Evolutionary conservation across 2,113 vertebrate species (phyloP).

Genomic region (Solea senegalensis): DNA sequence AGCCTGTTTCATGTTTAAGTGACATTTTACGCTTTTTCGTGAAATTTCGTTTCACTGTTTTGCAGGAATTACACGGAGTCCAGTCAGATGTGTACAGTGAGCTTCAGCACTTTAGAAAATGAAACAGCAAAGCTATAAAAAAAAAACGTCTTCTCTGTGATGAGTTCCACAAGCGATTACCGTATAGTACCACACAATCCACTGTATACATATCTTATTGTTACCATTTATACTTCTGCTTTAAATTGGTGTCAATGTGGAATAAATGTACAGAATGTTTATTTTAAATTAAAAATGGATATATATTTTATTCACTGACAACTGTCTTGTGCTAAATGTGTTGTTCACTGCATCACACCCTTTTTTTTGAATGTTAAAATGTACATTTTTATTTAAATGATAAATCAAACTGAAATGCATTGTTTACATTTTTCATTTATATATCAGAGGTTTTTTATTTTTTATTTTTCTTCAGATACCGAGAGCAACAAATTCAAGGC

Average conservation of each 20-base stretch:
- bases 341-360: background rate
- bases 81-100: conserved; percentile 82
- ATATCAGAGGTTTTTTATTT: background rate
- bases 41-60: conserved; percentile 33
- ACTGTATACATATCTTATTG: background rate
- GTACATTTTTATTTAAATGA: conserved; percentile 32
- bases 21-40: background rate
- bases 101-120: conserved; percentile 76
- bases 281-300: background rate
- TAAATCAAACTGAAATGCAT: conserved; percentile 36
- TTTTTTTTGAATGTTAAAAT: conserved; percentile 21
- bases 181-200: background rate
- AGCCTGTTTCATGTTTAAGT: background rate
- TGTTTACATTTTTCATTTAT: background rate
- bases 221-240: background rate
- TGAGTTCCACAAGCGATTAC: conserved; percentile 11
- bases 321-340: conserved; percentile 1
- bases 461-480: background rate
- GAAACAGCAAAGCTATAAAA: conserved; percentile 26
- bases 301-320: conserved; percentile 8
- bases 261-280: background rate
- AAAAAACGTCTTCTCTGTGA: background rate
- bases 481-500: background rate
- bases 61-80: conserved; percentile 79
- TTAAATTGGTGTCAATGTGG: too few species aligned